Conservation (phyloP, 2,888 invertebrate species). For the Nemotelus pantherinus region DNA sequence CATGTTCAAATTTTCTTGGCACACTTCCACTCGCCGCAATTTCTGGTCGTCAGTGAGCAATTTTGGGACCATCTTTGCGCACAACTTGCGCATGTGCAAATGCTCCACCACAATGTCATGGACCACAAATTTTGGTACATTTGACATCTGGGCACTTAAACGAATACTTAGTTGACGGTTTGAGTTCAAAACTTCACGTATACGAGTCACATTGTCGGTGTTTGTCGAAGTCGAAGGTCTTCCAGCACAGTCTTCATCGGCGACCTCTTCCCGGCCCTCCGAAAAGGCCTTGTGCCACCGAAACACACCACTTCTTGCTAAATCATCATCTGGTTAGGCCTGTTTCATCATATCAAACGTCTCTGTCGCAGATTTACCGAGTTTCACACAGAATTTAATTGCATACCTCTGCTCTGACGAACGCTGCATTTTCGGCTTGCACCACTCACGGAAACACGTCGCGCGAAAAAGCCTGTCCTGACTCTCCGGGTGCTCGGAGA, state of each 20-base stretch:
- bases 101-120: constrained; percentile 1
- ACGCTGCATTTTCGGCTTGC: too few species aligned
- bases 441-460: too few species aligned
- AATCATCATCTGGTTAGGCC: background rate
- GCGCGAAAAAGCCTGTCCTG: too few species aligned
- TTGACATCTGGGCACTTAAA: constrained; percentile 13
- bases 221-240: constrained; percentile 12
- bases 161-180: constrained; percentile 4
- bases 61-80: constrained; percentile 24
- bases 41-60: constrained; percentile 11
- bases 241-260: constrained; percentile 25
- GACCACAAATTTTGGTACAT: constrained; percentile 9
- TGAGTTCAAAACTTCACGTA: constrained; percentile 18
- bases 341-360: constrained; percentile 25
- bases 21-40: constrained; percentile 18
- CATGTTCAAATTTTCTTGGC: constrained; percentile 18
- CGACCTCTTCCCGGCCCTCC: constrained; percentile 13
- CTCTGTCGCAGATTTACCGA: too few species aligned
- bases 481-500: constrained; percentile 20
- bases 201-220: constrained; percentile 16
- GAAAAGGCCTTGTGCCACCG: constrained; percentile 19
- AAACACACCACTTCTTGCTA: constrained; percentile 12
- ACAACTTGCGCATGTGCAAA: constrained; percentile 19
- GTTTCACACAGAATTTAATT: too few species aligned
- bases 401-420: too few species aligned